Evolutionary conservation across 64 coral and sea anemone genomes (phyloP), one percentile per base, ranked within the genome.

Genomic region (Acropora tenuis): DNA sequence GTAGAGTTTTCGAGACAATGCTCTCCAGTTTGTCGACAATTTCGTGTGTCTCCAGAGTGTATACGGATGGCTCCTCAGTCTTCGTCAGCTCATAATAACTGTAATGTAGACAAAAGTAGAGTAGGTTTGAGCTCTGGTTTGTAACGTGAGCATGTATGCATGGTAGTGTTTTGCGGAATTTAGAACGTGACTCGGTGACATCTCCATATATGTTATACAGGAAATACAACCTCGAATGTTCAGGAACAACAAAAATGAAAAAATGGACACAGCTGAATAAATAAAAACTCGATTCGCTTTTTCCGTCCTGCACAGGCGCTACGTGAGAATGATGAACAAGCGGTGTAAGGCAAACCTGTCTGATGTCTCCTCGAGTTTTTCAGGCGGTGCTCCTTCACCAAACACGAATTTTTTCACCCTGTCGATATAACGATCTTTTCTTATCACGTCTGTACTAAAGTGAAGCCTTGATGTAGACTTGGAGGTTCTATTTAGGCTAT

Each of bases 21-120:
- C 42, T 57, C 75, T 92, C 61, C 20, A 96, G 40, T 72, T 47
- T 96, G 15, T 89, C 71, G 68, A 69, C 59, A 11, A 96, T 96
- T 88, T 92, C 94, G 18, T 76, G 17, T 60, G 87, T 43, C 0
- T 96, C 74, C 94, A 96, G 92, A 48, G 46, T 92, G 75, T 89
- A 89, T 3, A 96, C 15, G 48, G 69, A 47, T 16, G 90, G 94
- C 41, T 78, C 75, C 16, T 52, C 74, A 45, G 50, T 50, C 82
- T 78, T 85, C 48, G 61, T 82, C 45, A 96, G 44, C 63, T 96
- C 72, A 85, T 92, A 96, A 61, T 96, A 96, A 86, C 94, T 96
- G 53, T 43, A 88, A 92, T 52, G 89, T 63, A 0, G 48, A 74
- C 48, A 17, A 78, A 16, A 79, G 47, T 49, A 86, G 1, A 63